A percentile compares a stretch with the other conserved stretches of the same genome.
Conservation (phyloP, 2,113 vertebrate species). For the Crocuta crocuta region DNA sequence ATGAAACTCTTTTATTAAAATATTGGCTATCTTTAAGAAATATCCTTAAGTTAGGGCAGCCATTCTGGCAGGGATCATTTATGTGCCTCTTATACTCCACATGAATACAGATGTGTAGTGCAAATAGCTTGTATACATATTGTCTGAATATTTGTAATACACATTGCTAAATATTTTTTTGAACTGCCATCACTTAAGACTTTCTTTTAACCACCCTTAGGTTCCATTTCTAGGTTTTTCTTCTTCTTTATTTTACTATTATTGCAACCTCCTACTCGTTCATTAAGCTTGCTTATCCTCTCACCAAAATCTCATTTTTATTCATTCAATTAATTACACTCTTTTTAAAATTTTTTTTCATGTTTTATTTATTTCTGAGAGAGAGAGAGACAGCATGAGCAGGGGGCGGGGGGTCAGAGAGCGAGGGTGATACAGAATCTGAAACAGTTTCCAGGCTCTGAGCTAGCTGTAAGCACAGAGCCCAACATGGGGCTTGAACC, state of each 20-base stretch:
- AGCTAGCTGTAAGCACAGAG: too few species aligned
- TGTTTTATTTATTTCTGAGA: too few species aligned
- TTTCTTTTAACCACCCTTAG: conserved; percentile 9
- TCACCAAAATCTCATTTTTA: conserved; percentile 43
- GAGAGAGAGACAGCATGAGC: too few species aligned
- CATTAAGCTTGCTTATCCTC: neutral
- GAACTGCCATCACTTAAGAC: neutral
- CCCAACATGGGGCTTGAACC: too few species aligned
- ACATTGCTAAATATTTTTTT: conserved; percentile 22
- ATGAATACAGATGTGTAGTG: neutral
- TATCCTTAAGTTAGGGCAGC: conserved; percentile 35
- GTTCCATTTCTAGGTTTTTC: neutral
- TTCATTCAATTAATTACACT: neutral
- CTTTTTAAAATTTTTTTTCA: neutral
- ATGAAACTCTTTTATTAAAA: conserved; percentile 17
- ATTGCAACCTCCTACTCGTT: neutral
- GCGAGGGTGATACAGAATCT: too few species aligned
- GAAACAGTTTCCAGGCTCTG: too few species aligned
- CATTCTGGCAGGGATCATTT: neutral
- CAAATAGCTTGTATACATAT: neutral
- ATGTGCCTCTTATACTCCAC: neutral
- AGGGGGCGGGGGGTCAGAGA: too few species aligned
- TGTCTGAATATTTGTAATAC: conserved; percentile 26
- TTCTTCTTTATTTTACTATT: neutral
- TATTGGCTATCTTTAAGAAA: conserved; percentile 49